Base-by-base conservation (phyloP, 2,888 invertebrate genomes). In the Crematogaster levior region DNA sequence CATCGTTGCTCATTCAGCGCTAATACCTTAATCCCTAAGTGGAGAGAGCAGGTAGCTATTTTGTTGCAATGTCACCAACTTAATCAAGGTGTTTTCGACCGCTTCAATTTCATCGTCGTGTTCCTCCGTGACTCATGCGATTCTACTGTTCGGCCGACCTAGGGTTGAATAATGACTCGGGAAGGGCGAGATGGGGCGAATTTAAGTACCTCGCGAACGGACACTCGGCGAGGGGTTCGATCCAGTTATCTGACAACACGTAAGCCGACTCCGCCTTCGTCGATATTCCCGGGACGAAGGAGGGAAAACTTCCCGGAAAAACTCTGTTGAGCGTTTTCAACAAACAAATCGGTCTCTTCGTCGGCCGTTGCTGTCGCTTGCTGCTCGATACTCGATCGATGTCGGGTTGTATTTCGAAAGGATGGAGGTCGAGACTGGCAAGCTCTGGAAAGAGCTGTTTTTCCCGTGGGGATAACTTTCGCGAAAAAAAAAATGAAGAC, bases 181-280 rank as follows among this genome's bases (percentile, higher is more conserved):
- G 80, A 81, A 82, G 75, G 72, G 53, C 73, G 73, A 83, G 82
- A 82, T 53, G 77, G 60, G 60, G 88, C 73, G 86, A 84, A 84
- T 81, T 89, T 87, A 88, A 84, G 85, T 85, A 84, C 80, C 83
- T 84, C 79, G 86, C 86, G 74, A 84, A 21, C 56, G 66, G 84
- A 85, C 79, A 65, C 70, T 75, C 68, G 73, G 72, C 56, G 68
- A 83, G 80, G 85, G 89, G n/a, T n/a, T 86, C 88, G 90, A 90
- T 90, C 89, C 87, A 87, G 91, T 91, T 90, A 91, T 91, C 90
- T 88, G 86, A 83, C 85, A 91, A 86, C 89, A 90, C 90, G 91
- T 88, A 88, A 89, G 88, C 89, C 88, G 84, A 83, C 86, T 83
- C 84, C 84, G 82, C 82, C 85, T 88, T 30, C 60, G 24, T 30